phyloP scores from a whole-genome alignment of 2,797 vertebrate species.

The Pangasius krempfi region DNA sequence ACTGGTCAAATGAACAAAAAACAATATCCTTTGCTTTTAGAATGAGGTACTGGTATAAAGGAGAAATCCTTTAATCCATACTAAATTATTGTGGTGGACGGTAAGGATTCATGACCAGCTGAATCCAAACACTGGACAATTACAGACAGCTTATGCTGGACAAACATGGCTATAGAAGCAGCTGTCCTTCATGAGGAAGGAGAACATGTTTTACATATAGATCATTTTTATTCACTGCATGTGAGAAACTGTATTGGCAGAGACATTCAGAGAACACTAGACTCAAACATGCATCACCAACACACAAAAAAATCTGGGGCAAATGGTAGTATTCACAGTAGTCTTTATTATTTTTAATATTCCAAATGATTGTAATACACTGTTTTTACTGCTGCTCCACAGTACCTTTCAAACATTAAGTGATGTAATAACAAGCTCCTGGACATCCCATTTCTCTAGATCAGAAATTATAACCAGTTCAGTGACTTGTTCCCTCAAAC shows the following conservation, averaged over 20 bases:
- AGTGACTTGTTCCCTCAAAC: background rate
- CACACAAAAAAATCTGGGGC: background rate
- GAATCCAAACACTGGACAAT: background rate
- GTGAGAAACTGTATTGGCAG: background rate
- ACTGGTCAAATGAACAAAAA: background rate
- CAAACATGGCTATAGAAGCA: background rate
- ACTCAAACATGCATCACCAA: background rate
- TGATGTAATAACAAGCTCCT: background rate
- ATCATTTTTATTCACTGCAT: background rate
- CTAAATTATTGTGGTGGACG: background rate
- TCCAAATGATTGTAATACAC: background rate
- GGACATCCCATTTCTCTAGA: background rate
- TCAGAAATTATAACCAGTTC: slow-evolving; percentile 15
- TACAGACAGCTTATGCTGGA: background rate
- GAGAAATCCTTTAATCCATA: background rate
- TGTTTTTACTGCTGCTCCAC: background rate
- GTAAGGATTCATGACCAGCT: background rate
- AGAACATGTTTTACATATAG: background rate
- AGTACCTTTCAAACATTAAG: background rate
- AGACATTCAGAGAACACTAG: background rate
- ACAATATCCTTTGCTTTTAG: background rate
- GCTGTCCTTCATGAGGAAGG: background rate
- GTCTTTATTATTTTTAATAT: background rate
- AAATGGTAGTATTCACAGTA: background rate
- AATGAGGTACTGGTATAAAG: background rate